Conservation (phyloP, 2,113 vertebrate species). For the Nerophis lumbriciformis region DNA sequence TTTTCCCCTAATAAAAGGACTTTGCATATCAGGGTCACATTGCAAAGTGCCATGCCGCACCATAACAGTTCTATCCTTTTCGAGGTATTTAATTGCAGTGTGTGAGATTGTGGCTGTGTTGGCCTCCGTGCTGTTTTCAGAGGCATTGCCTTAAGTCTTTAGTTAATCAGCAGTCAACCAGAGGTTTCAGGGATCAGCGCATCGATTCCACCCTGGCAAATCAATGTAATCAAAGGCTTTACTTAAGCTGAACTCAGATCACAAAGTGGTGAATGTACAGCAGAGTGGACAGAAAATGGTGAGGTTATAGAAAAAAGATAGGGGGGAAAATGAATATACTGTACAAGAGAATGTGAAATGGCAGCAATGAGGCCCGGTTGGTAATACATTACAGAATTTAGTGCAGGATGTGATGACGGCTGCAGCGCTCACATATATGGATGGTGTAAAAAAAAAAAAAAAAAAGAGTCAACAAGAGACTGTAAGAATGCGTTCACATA, state of each 20-base stretch:
- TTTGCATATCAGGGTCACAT: too few relatives aligned
- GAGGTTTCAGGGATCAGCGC: constrained; percentile 48
- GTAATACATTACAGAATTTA: too few relatives aligned
- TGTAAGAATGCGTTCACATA: too few relatives aligned
- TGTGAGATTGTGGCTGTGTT: constrained; percentile 1
- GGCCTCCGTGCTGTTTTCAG: constrained; percentile 19
- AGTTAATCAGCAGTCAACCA: constrained; percentile 60
- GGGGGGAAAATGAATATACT: neutral
- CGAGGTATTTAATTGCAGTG: constrained; percentile 54
- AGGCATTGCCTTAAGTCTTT: constrained; percentile 36
- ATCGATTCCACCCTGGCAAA: constrained; percentile 60
- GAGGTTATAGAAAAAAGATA: neutral
- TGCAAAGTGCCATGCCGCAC: too few relatives aligned
- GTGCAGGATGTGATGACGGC: too few relatives aligned
- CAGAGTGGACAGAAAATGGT: constrained; percentile 1
- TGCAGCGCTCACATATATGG: too few relatives aligned
- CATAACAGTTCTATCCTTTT: constrained; percentile 1
- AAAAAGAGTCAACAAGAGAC: too few relatives aligned
- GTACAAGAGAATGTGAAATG: neutral
- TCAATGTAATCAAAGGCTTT: constrained; percentile 64
- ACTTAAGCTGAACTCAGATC: constrained; percentile 55
- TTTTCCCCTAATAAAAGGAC: too few relatives aligned
- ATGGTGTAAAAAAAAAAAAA: too few relatives aligned
- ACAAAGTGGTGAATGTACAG: constrained; percentile 29
- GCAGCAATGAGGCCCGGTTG: neutral